A percentile compares a stretch with the other conserved stretches of the same genome.
Conservation (phyloP, 2,113 vertebrate species). For the Myiopsitta monachus region DNA sequence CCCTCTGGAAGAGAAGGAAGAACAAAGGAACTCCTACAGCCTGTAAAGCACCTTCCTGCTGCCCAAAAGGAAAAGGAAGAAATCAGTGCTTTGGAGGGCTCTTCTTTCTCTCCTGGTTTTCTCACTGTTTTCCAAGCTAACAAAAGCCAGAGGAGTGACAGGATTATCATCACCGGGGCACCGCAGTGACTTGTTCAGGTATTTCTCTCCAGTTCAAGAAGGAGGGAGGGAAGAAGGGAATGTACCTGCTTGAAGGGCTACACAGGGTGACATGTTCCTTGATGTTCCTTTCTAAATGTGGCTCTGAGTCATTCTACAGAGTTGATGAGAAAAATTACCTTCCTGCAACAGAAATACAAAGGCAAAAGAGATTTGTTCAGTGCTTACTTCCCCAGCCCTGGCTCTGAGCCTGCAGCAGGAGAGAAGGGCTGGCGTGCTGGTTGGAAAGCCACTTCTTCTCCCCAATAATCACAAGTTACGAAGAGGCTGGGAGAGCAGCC, state of each 20-base stretch:
- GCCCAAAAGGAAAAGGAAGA: not conserved
- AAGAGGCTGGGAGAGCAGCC: not conserved
- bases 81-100: not conserved
- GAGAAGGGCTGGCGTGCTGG: not conserved
- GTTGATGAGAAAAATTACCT: slow-evolving; percentile 15
- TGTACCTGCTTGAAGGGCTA: not conserved
- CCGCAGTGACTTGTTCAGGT: not conserved
- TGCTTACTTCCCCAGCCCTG: not conserved
- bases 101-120: not conserved
- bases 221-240: not conserved
- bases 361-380: not conserved
- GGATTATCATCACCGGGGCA: not conserved
- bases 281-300: not conserved
- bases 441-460: not conserved
- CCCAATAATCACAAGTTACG: not conserved
- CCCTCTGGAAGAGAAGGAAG: not conserved
- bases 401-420: not conserved
- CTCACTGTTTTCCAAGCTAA: not conserved
- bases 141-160: not conserved
- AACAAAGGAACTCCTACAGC: not conserved
- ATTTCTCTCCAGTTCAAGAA: not conserved
- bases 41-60: not conserved
- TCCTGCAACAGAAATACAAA: not conserved
- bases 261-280: not conserved
- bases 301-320: not conserved